phyloP scores from a whole-genome alignment of 1,140 invertebrate genomes.

The Drosophila littoralis region DNA sequence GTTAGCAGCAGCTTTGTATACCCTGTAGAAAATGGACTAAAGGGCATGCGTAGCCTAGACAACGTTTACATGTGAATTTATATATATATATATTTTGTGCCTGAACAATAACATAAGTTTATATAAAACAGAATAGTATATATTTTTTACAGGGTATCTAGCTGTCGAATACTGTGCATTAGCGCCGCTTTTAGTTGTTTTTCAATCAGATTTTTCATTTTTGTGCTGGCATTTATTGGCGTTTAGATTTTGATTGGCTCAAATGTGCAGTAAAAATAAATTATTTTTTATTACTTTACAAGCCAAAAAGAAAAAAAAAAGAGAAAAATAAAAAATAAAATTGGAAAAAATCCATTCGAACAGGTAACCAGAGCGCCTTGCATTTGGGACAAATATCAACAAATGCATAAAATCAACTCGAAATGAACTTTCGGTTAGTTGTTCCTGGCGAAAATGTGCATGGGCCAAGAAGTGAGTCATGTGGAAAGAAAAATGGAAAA shows the following conservation, averaged over 20 bases:
- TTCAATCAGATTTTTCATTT: slow-evolving; percentile 71
- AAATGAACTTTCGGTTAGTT: slow-evolving; percentile 44
- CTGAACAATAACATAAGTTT: not conserved
- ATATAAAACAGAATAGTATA: no score
- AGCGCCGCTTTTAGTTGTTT: slow-evolving; percentile 19
- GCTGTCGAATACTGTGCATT: not conserved
- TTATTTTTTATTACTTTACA: slow-evolving; percentile 62
- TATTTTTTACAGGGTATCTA: slow-evolving; percentile 24
- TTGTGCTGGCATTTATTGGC: slow-evolving; percentile 64
- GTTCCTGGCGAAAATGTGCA: slow-evolving; percentile 24
- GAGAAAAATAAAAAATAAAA: not conserved
- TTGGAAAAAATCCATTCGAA: slow-evolving; percentile 22
- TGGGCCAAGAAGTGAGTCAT: slow-evolving; percentile 27
- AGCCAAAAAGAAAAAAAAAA: not conserved
- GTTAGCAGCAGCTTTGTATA: slow-evolving; percentile 57
- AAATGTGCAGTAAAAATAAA: slow-evolving; percentile 62
- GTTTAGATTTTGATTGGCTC: slow-evolving; percentile 73
- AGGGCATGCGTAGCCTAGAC: slow-evolving; percentile 20
- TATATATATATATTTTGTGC: no score
- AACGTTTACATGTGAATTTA: no score
- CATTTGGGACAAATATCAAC: not conserved
- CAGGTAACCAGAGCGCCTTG: slow-evolving; percentile 49
- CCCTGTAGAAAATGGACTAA: slow-evolving; percentile 20
- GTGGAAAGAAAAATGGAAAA: slow-evolving; percentile 28
- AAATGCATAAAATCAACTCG: slow-evolving; percentile 9